A percentile compares a stretch with the other conserved stretches of the same genome.
Evolutionary conservation across 1,140 invertebrate genomes (phyloP).

Genomic region (Dendroctonus ponderosae): DNA sequence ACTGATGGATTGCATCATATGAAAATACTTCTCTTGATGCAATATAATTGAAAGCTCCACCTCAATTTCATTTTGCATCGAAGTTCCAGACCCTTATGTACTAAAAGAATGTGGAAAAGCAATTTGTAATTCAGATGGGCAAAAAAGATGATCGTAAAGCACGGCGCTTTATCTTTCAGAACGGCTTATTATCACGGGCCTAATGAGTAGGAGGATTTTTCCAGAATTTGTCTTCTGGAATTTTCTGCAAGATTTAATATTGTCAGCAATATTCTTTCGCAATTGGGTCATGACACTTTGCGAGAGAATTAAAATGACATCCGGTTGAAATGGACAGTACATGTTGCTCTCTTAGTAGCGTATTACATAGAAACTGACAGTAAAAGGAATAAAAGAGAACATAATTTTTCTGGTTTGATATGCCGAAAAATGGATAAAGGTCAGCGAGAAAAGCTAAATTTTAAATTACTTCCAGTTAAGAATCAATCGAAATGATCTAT

Average conservation of each 20-base stretch:
- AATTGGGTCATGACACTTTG: conserved; percentile 13
- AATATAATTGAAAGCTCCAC: neutral
- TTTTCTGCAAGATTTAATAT: conserved; percentile 28
- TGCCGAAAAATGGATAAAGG: too few species aligned
- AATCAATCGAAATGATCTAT: too few species aligned
- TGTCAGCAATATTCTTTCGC: conserved; percentile 19
- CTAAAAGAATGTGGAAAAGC: neutral
- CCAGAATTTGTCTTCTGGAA: conserved; percentile 20
- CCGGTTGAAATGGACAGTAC: too few species aligned
- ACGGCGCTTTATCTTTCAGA: conserved; percentile 18
- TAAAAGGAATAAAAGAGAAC: too few species aligned
- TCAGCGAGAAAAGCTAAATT: too few species aligned
- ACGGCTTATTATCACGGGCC: conserved; percentile 18
- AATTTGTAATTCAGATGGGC: neutral
- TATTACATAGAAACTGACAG: too few species aligned
- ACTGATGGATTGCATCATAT: too few species aligned
- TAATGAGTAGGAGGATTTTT: conserved; percentile 24
- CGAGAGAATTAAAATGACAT: conserved; percentile 3
- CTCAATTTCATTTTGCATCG: neutral
- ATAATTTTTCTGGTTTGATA: too few species aligned
- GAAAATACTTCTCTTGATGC: neutral
- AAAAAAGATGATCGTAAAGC: conserved; percentile 16
- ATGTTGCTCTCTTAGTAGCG: too few species aligned
- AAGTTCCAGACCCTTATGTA: neutral
- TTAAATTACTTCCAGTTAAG: too few species aligned